phyloP scores from a whole-genome alignment of 2,888 invertebrate genomes.

The Eledone cirrhosa region DNA sequence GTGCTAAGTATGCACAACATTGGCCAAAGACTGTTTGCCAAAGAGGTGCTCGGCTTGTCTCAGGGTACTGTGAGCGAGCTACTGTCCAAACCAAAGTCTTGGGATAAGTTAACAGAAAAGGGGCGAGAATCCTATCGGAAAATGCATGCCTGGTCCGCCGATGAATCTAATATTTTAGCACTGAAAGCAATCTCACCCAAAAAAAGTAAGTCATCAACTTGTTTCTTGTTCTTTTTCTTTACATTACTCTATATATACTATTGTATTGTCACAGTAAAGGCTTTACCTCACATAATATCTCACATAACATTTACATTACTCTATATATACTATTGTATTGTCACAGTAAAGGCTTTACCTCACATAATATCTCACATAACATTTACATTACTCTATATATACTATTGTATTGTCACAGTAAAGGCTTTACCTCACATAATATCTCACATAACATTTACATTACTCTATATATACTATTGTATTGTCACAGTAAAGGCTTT shows the following conservation, averaged over 20 bases:
- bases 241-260: neutral
- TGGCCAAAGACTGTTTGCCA: constrained; percentile 97
- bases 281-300: too few species aligned
- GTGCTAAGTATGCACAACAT: constrained; percentile 96
- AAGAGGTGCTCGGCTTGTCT: constrained; percentile 91
- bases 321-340: too few species aligned
- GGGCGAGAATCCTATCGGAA: constrained; percentile 98
- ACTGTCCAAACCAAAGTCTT: constrained; percentile 97
- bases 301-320: too few species aligned
- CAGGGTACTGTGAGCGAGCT: constrained; percentile 99
- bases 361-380: too few species aligned
- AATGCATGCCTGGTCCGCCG: constrained; percentile 99
- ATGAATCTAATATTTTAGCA: constrained; percentile 95
- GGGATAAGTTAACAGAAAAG: constrained; percentile 99
- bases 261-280: too few species aligned
- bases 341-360: too few species aligned
- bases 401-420: too few species aligned
- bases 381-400: too few species aligned
- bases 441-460: too few species aligned
- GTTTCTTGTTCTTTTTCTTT: neutral
- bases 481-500: too few species aligned
- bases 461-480: too few species aligned
- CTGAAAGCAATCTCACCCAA: constrained; percentile 90
- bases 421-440: too few species aligned
- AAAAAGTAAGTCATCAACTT: constrained; percentile 58